Evolutionary conservation across 1,140 invertebrate genomes (phyloP), one percentile per base, ranked within the genome.

Genomic region (Armadillidium nasatum): DNA sequence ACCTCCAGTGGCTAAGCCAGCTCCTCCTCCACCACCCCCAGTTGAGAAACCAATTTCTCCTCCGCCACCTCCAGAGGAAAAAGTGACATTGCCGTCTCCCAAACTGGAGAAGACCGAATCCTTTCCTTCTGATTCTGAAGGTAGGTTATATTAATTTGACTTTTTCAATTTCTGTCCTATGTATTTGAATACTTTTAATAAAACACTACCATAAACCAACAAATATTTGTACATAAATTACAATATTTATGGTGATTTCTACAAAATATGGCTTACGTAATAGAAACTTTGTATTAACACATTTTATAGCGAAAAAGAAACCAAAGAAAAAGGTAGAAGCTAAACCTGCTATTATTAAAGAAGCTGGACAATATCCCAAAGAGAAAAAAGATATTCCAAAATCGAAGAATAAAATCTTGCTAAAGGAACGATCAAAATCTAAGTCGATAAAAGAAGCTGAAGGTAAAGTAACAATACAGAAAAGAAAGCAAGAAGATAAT

Each of bases 101-200:
- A 60, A 60, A 7, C 11, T 3, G 7, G 50, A 60, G 7, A 60
- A 60, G 44, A 15, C 2, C n/a, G 72, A 74, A 54, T 10, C 15
- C 46, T 45, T 73, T 45, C 76, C 71, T 19, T 44, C 60, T 45
- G 76, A 45, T 73, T 73, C 50, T 60, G 50, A 76, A 76, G 50
- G 67, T 44, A 45, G n/a, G 45, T 71, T 60, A 60, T 60, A 15
- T 60, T 60, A 60, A 60, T 15, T 60, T 60, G 2, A 33, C 6
- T 33, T 33, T 33, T 33, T 33, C 6, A 33, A 3, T 33, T 33
- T 33, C 33, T 33, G 33, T 33, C 33, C 33, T 33, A 33, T 33
- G 1, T 33, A 33, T 6, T 33, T 33, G 6, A 6, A 33, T 33
- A 6, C 33, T 33, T 33, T 6, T 33, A 33, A 33, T 33, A 33